Conservation (phyloP, 2,113 vertebrate species). For the Oryzias woworae region DNA sequence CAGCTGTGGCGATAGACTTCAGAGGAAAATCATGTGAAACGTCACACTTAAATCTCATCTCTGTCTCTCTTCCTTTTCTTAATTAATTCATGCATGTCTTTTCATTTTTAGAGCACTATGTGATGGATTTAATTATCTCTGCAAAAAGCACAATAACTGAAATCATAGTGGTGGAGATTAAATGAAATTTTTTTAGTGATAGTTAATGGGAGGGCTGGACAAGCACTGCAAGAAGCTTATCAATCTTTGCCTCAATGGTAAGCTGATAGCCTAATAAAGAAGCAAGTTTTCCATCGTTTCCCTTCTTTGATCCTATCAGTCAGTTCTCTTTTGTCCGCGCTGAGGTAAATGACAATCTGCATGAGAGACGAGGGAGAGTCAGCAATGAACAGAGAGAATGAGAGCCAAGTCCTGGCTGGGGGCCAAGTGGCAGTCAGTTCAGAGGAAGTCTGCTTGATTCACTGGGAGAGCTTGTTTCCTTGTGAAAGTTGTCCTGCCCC, state of each 20-base stretch:
- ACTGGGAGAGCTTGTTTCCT: slow-evolving; percentile 64
- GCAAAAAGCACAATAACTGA: no score
- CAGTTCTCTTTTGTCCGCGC: neutral
- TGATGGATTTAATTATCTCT: no score
- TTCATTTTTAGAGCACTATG: no score
- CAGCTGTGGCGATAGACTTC: slow-evolving; percentile 52
- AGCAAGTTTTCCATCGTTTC: slow-evolving; percentile 11
- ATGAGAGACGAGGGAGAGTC: slow-evolving; percentile 11
- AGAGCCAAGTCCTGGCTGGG: slow-evolving; percentile 32
- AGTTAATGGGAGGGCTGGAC: slow-evolving; percentile 20
- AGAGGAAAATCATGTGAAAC: slow-evolving; percentile 36
- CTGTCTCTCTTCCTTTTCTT: slow-evolving; percentile 22
- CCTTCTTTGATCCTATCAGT: slow-evolving; percentile 17
- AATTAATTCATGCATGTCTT: neutral
- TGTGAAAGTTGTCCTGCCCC: slow-evolving; percentile 69
- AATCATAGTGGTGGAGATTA: no score
- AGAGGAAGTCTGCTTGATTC: slow-evolving; percentile 70
- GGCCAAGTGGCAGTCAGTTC: slow-evolving; percentile 50
- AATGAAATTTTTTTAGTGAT: no score
- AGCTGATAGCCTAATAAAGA: slow-evolving; percentile 35
- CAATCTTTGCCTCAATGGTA: slow-evolving; percentile 24
- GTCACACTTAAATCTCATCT: slow-evolving; percentile 14
- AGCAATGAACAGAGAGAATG: slow-evolving; percentile 16
- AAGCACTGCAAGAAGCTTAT: slow-evolving; percentile 35
- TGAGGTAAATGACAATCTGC: slow-evolving; percentile 21